These are phyloP conservation scores for Florisuga fusca DNA, from an alignment of 2,797 vertebrate genomes.

Conservation along the genomic window DNA sequence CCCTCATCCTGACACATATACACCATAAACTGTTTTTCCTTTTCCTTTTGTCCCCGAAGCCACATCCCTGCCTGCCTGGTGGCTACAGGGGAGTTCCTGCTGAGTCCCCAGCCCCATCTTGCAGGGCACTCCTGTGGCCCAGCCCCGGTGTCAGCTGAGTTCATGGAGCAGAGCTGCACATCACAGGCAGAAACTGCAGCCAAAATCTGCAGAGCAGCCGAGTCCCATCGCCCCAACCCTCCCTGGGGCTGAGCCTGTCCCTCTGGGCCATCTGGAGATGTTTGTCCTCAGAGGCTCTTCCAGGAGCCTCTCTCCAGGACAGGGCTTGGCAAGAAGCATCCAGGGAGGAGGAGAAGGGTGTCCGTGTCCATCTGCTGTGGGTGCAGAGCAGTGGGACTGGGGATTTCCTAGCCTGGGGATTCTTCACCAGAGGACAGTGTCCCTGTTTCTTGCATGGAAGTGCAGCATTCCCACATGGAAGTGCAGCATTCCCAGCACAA, in stretches of 20 bases:
- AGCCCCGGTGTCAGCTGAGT: neutral
- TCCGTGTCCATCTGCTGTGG: neutral
- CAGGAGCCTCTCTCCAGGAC: neutral
- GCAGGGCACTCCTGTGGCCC: fast-evolving
- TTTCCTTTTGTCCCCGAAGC: conserved; percentile 11
- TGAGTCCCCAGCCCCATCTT: neutral
- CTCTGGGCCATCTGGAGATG: conserved; percentile 40
- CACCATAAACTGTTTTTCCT: conserved; percentile 45
- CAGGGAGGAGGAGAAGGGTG: neutral
- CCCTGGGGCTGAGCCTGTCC: neutral
- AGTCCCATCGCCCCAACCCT: neutral
- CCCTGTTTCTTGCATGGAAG: neutral
- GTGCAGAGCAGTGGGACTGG: fast-evolving
- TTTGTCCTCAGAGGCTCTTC: conserved; percentile 46
- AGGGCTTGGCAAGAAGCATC: neutral
- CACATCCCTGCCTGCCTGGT: neutral
- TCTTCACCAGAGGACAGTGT: neutral
- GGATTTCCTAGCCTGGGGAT: neutral
- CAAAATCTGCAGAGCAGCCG: conserved; percentile 31
- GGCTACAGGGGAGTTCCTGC: neutral
- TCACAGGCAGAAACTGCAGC: neutral
- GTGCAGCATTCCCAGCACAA: neutral
- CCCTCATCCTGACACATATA: neutral
- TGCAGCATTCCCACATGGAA: fast-evolving
- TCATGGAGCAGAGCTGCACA: fast-evolving